Base-by-base conservation (phyloP, 2,888 invertebrate species). In the Netelia melanura region DNA sequence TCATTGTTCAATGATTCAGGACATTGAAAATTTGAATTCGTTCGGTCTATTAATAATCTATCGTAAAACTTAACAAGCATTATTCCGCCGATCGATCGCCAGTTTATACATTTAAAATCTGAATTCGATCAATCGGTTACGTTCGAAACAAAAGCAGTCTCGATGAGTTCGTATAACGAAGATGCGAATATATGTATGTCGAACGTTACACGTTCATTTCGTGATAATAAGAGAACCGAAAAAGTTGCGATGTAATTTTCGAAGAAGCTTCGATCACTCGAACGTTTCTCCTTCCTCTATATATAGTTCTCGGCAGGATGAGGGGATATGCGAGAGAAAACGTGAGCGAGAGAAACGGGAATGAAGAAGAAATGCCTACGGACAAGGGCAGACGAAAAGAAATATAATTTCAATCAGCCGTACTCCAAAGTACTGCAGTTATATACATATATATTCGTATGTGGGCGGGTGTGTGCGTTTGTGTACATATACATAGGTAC, bases 391-490 rank as follows among this genome's bases (percentile, higher is more conserved):
- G 88, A 87, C 74, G 88, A 68, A 80, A 78, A 87, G 87, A 89
- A 89, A 89, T 90, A 88, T 88, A 91, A 91, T 91, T 91, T 91
- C 91, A 89, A 91, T 91, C 90, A 86, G 67, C 56, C 65, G 85
- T 74, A 76, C 80, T 77, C 62, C 25, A 76, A 56, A 44, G 71
- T 64, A 56, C 68, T 81, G 38, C 56, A 1, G 10, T 14, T 48
- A 48, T 48, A 48, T 48, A 48, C 8, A 48, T 48, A 48, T 48
- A 14, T 48, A 48, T 3, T 3, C 14, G 8, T 48, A 14, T 48
- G 8, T 48, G 14, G 11, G 3, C 14, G 14, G 11, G 11, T 48
- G 14, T 48, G 14, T 14, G 14, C 14, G 14, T 48, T 2, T 48
- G 11, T 48, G 48, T 48, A 48, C 48, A 48, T 2, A 14, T 14